Base-by-base conservation (phyloP, 2,113 vertebrate genomes). In the Albula goreensis region DNA sequence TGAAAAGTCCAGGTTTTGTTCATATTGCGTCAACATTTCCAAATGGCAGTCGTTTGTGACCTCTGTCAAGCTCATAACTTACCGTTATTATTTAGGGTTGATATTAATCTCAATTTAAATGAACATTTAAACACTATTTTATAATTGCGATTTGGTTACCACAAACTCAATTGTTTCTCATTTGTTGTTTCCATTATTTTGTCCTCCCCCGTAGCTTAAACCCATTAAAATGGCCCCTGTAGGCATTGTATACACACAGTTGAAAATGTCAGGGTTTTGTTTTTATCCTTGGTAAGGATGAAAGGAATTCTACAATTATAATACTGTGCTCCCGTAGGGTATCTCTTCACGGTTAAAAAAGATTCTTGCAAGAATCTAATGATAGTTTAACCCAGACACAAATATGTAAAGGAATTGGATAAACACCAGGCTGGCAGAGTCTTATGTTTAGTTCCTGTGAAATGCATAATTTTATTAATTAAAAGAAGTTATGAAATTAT, bases 221-320 rank as follows among this genome's bases (percentile, higher is more conserved):
- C 17, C 57, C 57, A 60, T 60, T 92, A 88, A 90, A 87, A 91
- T 88, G 84, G 87, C 86, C 88, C 82, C 87, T 86, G 85, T 78
- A 15, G 87, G 84, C 80, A 84, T 31, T 15, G 77, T 31, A 52
- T 88, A 66, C 82, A 87, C 84, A 89, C 80, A 19, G 53, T 8
- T 41, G 60, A 60, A 2, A 66, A 12, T 83, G 31, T 56, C 81
- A 63, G 5, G 60, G 41, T 13, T 3, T 66, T 83, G 25, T 83
- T 83, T 83, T 15, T 5, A n/a, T 25, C 17, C 49, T 49, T 9
- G 31, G 13, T 48, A 31, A 48, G 17, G 25, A 66, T 83, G 11
- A 83, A 83, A 83, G 53, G 25, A 56, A 2, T 15, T 82, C 56
- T 82, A 57, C 7, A 82, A 41, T n/a, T 31, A 82, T 50, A 25